Conservation (phyloP, 2,888 invertebrate genomes). For the Patella caerulea region DNA sequence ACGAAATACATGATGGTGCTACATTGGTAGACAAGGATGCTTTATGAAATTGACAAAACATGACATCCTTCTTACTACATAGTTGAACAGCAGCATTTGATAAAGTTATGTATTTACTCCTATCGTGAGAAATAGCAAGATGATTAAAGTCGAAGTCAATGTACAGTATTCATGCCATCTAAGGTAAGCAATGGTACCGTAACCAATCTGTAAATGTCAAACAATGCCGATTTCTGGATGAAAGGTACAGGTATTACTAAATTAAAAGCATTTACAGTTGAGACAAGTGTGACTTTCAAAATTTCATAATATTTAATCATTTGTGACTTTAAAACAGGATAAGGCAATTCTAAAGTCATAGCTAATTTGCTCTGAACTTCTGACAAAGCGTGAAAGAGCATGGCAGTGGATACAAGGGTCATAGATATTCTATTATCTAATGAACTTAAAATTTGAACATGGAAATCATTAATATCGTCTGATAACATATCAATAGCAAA, state of each 20-base stretch:
- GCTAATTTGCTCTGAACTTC: background rate
- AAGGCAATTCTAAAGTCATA: background rate
- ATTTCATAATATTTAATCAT: background rate
- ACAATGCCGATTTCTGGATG: background rate
- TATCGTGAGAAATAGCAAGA: background rate
- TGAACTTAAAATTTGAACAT: background rate
- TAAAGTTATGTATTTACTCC: background rate
- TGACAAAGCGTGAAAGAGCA: background rate
- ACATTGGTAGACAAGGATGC: background rate
- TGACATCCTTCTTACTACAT: background rate
- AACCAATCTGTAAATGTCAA: background rate
- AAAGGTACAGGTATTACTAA: background rate
- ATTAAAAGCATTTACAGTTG: background rate
- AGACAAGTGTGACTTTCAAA: background rate
- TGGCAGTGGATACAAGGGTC: background rate
- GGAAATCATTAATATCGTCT: background rate
- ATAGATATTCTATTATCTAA: background rate
- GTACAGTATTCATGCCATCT: background rate
- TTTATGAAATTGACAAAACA: background rate
- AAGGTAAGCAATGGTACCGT: background rate
- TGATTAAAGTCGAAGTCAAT: background rate
- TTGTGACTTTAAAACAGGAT: background rate
- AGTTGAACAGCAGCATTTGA: background rate
- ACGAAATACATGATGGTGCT: constrained; percentile 3
- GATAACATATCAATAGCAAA: background rate